A percentile compares a stretch with the other conserved stretches of the same genome.
Evolutionary conservation across 2,888 invertebrate species (phyloP).

Genomic region (Mimachlamys varia): DNA sequence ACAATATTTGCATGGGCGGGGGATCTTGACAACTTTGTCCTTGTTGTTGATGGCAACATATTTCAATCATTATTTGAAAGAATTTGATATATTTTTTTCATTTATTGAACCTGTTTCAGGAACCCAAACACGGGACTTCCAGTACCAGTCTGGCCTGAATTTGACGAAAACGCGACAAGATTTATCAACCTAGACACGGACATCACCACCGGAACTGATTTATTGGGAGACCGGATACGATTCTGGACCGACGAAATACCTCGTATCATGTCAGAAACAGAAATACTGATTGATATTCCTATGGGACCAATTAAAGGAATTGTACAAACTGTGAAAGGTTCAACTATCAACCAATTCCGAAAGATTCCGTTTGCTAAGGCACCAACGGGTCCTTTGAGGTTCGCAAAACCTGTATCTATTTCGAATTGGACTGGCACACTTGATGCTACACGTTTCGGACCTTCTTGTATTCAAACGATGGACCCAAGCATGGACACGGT

Average conservation of each 20-base stretch:
- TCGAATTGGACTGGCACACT: background rate
- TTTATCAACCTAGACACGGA: background rate
- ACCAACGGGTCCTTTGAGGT: background rate
- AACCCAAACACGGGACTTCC: background rate
- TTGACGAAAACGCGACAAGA: background rate
- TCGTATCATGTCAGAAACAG: background rate
- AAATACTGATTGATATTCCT: background rate
- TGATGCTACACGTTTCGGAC: background rate
- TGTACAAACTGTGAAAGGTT: background rate
- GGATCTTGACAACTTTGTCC: no score
- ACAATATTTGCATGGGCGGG: no score
- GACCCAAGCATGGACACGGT: background rate
- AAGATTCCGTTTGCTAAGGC: background rate
- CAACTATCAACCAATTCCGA: background rate
- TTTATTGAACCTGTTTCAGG: no score
- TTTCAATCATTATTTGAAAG: no score
- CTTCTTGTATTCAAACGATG: background rate
- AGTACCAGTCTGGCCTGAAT: background rate
- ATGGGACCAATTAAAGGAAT: background rate
- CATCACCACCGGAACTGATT: background rate
- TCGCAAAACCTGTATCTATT: background rate
- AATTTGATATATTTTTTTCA: no score
- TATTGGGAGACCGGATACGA: background rate
- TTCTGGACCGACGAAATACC: background rate
- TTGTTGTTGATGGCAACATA: no score